Base-by-base conservation (phyloP, 1,140 invertebrate genomes). In the Cydia strobilella region DNA sequence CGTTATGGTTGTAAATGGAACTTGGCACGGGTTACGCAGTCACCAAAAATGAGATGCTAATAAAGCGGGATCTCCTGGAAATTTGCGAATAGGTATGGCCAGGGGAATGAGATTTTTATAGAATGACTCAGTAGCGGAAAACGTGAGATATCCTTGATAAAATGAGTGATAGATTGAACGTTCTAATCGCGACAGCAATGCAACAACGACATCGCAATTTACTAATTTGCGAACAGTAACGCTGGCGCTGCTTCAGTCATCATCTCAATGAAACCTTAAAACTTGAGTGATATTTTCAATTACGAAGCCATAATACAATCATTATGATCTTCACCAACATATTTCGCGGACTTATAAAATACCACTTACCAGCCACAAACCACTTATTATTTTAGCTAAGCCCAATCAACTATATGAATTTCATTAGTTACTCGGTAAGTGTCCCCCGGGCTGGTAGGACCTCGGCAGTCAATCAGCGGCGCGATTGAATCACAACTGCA, bases 311-410 rank as follows among this genome's bases (percentile, higher is more conserved):
- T 39, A 39, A 39, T 9, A 7, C 31, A 39, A 39, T 39, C 35
- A 39, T 1, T 39, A 39, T 39, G 7, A 39, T 2, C 35, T 10
- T 2, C 35, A 54, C n/a, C 48, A 18, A 54, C n/a, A 23, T 18
- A 3, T 51, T 59, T 59, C 54, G 54, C 5, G 15, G 3, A 54
- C 54, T 59, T 20, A 23, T 10, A 42, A 42, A 42, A 18, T 18
- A 69, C 10, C 65, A 69, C 31, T 69, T 42, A 69, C n/a, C 63
- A 63, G 25, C 63, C 27, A 4, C 23, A 66, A 66, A 23, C 31
- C 31, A 69, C 27, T 18, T 18, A 69, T 69, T 69, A 69, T 69
- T 69, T 65, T 69, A 69, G 65, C 65, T 42, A 69, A 69, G 31
- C n/a, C 31, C 65, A 69, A 69, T 69, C 65, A 69, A 18, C 5